Conservation (phyloP, 2,888 invertebrate genomes). For the Drosophila anomelani region DNA sequence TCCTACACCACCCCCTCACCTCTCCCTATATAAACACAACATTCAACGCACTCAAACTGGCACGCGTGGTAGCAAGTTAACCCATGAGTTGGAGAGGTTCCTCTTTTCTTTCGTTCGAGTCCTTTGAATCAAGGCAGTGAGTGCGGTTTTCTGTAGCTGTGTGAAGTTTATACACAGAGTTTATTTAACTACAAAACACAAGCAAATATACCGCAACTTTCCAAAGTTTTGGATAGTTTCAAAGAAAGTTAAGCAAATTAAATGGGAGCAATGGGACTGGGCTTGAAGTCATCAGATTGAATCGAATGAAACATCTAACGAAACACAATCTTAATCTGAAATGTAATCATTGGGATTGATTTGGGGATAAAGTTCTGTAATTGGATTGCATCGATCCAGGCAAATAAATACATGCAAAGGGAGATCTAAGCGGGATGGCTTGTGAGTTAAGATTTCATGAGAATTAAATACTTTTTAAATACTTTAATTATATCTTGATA, state of each 20-base stretch:
- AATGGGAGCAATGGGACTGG: constrained; percentile 1
- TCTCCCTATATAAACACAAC: constrained; percentile 30
- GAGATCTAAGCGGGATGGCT: background rate
- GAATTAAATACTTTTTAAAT: background rate
- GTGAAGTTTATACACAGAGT: constrained; percentile 28
- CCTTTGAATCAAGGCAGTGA: constrained; percentile 24
- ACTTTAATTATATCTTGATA: background rate
- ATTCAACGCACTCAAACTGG: constrained; percentile 35
- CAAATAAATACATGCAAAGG: background rate
- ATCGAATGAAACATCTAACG: background rate
- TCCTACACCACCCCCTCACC: background rate
- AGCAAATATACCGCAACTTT: constrained; percentile 23
- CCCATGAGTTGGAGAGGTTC: constrained; percentile 21
- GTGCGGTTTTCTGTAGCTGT: constrained; percentile 10
- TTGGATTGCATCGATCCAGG: background rate
- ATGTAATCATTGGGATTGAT: constrained; percentile 7
- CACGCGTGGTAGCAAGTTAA: constrained; percentile 20
- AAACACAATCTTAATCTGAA: background rate
- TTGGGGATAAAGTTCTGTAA: background rate
- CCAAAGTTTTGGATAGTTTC: constrained; percentile 12
- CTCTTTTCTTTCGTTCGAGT: constrained; percentile 4
- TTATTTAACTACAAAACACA: constrained; percentile 23
- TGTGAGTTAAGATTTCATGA: background rate
- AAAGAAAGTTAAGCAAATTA: constrained; percentile 20
- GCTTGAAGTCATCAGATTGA: background rate